A percentile compares a stretch with the other conserved stretches of the same genome.
These are phyloP conservation scores for Cyclopterus lumpus DNA, from an alignment of 2,797 vertebrate genomes.

Conservation along the genomic window DNA sequence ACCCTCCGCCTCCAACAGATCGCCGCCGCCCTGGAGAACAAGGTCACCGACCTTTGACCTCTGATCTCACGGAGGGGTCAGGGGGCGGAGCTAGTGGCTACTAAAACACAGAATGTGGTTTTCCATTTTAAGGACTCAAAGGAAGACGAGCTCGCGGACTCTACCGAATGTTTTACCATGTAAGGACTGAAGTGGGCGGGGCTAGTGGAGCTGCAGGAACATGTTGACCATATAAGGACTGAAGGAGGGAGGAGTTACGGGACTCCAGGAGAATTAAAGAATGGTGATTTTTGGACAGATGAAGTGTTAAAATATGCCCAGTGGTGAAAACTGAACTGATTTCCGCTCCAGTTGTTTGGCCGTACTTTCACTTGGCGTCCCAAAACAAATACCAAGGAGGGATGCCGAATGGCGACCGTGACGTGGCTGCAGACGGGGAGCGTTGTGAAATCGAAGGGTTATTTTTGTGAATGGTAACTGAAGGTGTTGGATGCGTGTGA, in stretches of 20 bases:
- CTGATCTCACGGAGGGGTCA: conserved; percentile 27
- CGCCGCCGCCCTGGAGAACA: conserved; percentile 96
- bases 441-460: conserved; percentile 55
- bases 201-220: conserved; percentile 35
- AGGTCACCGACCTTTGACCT: conserved; percentile 96
- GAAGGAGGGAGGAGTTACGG: conserved; percentile 22
- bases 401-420: not conserved
- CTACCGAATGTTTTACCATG: conserved; percentile 40
- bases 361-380: conserved; percentile 18
- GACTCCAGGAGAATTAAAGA: not conserved
- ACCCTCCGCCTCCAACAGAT: conserved; percentile 97
- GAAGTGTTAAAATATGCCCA: conserved; percentile 19
- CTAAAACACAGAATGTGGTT: conserved; percentile 47
- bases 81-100: conserved; percentile 16
- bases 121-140: conserved; percentile 36
- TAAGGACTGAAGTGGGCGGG: conserved; percentile 42
- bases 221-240: conserved; percentile 39
- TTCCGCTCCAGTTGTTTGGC: conserved; percentile 3
- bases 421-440: conserved; percentile 4
- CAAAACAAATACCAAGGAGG: conserved; percentile 5
- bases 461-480: conserved; percentile 45
- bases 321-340: conserved; percentile 23
- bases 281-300: conserved; percentile 14
- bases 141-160: conserved; percentile 40
- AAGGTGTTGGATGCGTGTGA: not conserved